phyloP scores from a whole-genome alignment of 2,888 invertebrate species.

The Frankliniella fusca region DNA sequence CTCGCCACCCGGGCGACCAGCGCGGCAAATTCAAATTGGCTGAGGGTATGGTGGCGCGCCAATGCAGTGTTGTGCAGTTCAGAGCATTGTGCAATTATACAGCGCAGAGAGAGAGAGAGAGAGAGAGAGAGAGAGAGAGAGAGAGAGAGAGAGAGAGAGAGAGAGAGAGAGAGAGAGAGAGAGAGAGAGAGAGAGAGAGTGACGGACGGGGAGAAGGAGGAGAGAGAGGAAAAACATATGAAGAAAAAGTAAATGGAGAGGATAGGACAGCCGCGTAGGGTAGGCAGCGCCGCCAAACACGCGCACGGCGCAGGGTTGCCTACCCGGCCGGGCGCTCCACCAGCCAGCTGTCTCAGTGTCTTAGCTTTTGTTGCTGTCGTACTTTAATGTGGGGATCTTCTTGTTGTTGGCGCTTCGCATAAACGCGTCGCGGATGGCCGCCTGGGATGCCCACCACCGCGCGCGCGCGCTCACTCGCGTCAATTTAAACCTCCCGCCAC shows the following conservation, averaged over 20 bases:
- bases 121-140: background rate
- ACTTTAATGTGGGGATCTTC: too few species aligned
- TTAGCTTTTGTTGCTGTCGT: too few species aligned
- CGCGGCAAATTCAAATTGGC: too few species aligned
- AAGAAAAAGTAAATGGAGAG: background rate
- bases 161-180: too few species aligned
- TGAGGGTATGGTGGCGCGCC: too few species aligned
- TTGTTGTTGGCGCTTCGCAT: background rate
- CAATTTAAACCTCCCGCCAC: background rate
- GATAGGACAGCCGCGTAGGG: background rate
- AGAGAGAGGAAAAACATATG: background rate
- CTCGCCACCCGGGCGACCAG: too few species aligned
- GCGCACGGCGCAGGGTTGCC: background rate
- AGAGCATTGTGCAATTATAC: too few species aligned
- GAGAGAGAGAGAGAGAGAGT: background rate
- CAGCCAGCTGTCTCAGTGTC: background rate
- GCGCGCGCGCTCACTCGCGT: background rate
- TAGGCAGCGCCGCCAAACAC: background rate
- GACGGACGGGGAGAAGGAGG: background rate
- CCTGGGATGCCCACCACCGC: background rate
- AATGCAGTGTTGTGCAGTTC: too few species aligned
- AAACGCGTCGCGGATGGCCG: background rate
- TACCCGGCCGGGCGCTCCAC: background rate
- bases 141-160: too few species aligned
- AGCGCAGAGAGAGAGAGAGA: background rate